phyloP scores from a whole-genome alignment of 92 coral and sea anemone species.

The Porites divaricata region DNA sequence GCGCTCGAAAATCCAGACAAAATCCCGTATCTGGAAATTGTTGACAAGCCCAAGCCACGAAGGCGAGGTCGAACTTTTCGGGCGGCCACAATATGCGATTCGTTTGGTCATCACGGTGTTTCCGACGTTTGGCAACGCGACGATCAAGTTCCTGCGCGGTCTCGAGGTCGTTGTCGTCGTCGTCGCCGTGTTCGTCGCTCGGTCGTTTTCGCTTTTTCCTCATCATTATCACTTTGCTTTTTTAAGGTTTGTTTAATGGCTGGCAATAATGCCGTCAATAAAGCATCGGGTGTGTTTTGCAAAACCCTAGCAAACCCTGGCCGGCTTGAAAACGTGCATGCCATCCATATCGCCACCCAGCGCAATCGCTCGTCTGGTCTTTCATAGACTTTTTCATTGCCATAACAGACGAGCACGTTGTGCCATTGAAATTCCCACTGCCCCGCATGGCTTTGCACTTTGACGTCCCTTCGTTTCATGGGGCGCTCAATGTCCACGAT shows the following conservation, averaged over 20 bases:
- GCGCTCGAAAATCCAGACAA: slow-evolving; percentile 3
- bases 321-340: not conserved
- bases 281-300: not conserved
- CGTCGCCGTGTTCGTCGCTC: not conserved
- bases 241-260: slow-evolving; percentile 17
- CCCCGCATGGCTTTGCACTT: not conserved
- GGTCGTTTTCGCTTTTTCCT: not conserved
- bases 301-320: not conserved
- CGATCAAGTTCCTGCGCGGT: not conserved
- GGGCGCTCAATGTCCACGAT: not conserved
- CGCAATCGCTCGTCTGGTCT: slow-evolving; percentile 1
- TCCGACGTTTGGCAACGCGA: not conserved
- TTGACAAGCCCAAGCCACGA: not conserved
- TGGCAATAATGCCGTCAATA: not conserved
- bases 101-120: not conserved
- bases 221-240: not conserved
- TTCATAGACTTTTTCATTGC: not conserved
- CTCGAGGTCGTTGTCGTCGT: not conserved
- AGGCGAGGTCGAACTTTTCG: not conserved
- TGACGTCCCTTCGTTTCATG: not conserved
- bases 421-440: not conserved
- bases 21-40: not conserved
- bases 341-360: slow-evolving; percentile 10
- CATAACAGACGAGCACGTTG: not conserved
- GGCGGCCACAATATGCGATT: not conserved